A percentile compares a stretch with the other conserved stretches of the same genome.
Conservation (phyloP, 2,797 vertebrate species). For the Megalops cyprinoides region DNA sequence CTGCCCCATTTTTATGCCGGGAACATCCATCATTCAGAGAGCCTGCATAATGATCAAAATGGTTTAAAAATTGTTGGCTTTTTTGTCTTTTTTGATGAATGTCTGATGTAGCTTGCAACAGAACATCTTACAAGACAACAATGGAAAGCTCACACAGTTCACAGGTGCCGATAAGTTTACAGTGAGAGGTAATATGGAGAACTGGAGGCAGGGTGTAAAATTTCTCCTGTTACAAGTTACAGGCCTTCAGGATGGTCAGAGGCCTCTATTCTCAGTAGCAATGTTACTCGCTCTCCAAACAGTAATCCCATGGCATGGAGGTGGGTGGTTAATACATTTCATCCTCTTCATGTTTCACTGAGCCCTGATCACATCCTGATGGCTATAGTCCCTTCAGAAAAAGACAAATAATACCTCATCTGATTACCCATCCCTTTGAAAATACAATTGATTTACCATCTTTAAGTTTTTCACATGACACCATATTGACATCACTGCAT, state of each 20-base stretch:
- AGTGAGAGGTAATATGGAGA: neutral
- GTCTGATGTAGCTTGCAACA: too few species aligned
- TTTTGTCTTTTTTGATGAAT: too few species aligned
- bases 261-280: neutral
- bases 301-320: neutral
- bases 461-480: neutral
- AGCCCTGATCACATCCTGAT: conserved; percentile 4
- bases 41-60: neutral
- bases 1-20: neutral
- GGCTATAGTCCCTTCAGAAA: neutral
- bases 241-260: neutral
- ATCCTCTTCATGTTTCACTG: neutral
- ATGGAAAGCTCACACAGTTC: neutral
- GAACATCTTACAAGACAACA: too few species aligned
- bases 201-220: neutral
- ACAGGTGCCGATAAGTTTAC: neutral
- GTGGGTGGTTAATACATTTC: conserved; percentile 7
- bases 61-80: too few species aligned
- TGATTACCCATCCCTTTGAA: too few species aligned
- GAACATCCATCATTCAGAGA: conserved; percentile 12
- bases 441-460: neutral
- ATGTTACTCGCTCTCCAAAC: neutral
- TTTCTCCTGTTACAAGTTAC: neutral
- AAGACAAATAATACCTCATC: neutral
- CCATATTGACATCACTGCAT: neutral